Evolutionary conservation across 2,113 vertebrate genomes (phyloP), one percentile per base, ranked within the genome.

Genomic region (Polypterus senegalus): DNA sequence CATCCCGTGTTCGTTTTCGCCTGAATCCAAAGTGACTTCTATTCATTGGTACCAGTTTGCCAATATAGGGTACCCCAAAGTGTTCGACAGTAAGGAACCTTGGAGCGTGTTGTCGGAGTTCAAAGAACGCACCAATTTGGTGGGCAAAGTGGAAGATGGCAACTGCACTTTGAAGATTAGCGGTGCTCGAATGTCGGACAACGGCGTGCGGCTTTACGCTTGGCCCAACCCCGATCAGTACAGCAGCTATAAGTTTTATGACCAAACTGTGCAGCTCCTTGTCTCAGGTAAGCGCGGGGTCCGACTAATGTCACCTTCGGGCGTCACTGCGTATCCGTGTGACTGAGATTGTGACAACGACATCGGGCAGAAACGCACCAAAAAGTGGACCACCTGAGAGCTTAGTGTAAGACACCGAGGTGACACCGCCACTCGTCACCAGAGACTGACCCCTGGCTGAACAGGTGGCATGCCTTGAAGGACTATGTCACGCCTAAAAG

Each of bases 11-110:
- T 61, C 60, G 5, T 75, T 76, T 27, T 0, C 63, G 6, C 5
- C 59, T 7, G 57, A 69, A 48, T 5, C 0, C 0, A 46, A 46
- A 44, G 74, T 74, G 8, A 54, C 1, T 3, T 27, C 27, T 27
- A 27, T 27, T 27, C 27, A 27, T 2, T 79, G 77, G 77, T 77
- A 77, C 56, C n/a, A 59, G 56, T 74, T 76, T 49, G 27, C 67
- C 48, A 10, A 0, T 0, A 0, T 4, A 0, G 1, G 53, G 0
- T 79, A 69, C 48, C 69, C 67, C 11, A 54, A 64, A 5, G 71
- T 79, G 46, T 74, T 71, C 60, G 67, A 76, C 7, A 7, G 3
- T 56, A 1, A 0, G 1, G 0, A 48, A 3, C 9, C 47, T 5
- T 0, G 5, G 3, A 2, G 1, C 0, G 63, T 71, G 46, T 46